These are phyloP conservation scores for Sthenelais limicola DNA, from an alignment of 2,888 invertebrate genomes.

Conservation along the genomic window DNA sequence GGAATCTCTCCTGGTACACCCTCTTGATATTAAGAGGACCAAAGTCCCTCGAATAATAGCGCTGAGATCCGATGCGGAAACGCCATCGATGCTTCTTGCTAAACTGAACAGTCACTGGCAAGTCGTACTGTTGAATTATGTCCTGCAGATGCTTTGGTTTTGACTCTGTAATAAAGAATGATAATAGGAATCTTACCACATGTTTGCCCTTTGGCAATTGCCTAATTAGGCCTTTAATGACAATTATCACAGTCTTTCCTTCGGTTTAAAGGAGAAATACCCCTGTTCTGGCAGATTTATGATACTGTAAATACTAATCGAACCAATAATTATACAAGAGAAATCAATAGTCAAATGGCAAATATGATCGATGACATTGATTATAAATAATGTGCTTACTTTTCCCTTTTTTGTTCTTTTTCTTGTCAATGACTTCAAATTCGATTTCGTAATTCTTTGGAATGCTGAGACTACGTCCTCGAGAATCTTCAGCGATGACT, in stretches of 20 bases:
- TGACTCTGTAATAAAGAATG: not conserved
- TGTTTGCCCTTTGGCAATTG: too few species aligned
- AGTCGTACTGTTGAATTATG: slow-evolving; percentile 8
- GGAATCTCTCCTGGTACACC: slow-evolving; percentile 20
- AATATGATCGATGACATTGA: too few species aligned
- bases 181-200: too few species aligned
- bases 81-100: slow-evolving; percentile 1
- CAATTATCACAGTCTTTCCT: too few species aligned
- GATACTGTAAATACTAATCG: too few species aligned
- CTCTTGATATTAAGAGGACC: slow-evolving; percentile 16
- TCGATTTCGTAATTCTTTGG: slow-evolving; percentile 47
- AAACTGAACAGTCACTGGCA: slow-evolving; percentile 29
- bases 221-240: too few species aligned
- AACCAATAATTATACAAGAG: too few species aligned
- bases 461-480: slow-evolving; percentile 43
- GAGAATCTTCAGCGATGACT: slow-evolving; percentile 39
- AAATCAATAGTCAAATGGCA: too few species aligned
- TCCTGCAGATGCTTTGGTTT: not conserved
- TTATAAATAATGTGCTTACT: too few species aligned
- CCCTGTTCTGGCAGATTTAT: too few species aligned
- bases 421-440: slow-evolving; percentile 35
- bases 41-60: slow-evolving; percentile 17
- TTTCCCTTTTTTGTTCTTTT: slow-evolving; percentile 19
- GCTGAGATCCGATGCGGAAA: slow-evolving; percentile 26
- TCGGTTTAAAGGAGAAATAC: too few species aligned